phyloP scores from a whole-genome alignment of 2,888 invertebrate genomes.

The Sinhomidia bicolor region DNA sequence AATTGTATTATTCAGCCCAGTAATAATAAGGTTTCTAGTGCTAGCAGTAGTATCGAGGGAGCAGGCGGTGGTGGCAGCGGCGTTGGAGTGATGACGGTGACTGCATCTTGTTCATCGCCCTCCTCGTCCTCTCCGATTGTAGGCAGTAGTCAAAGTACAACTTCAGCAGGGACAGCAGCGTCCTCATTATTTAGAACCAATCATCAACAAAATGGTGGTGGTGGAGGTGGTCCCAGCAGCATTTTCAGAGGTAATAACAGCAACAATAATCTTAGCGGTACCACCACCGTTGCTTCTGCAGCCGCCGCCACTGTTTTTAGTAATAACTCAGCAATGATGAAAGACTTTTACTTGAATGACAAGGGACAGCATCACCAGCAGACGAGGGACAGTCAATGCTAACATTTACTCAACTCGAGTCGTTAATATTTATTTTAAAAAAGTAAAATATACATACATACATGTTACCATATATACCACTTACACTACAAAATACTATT shows the following conservation, averaged over 20 bases:
- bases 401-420: conserved; percentile 56
- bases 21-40: conserved; percentile 47
- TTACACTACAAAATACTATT: not conserved
- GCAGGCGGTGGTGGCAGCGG: not conserved
- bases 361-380: conserved; percentile 51
- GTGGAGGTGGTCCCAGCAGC: not conserved
- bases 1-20: conserved; percentile 66
- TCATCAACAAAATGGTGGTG: conserved; percentile 25
- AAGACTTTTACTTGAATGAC: conserved; percentile 67
- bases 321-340: conserved; percentile 65
- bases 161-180: not conserved
- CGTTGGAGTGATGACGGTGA: conserved; percentile 5
- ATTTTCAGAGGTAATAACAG: conserved; percentile 41
- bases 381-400: conserved; percentile 52
- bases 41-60: conserved; percentile 3
- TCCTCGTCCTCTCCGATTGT: conserved; percentile 57
- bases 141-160: conserved; percentile 9
- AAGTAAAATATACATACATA: no score
- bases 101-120: conserved; percentile 51
- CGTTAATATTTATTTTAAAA: not conserved
- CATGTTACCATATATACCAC: not conserved
- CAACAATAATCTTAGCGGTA: conserved; percentile 61
- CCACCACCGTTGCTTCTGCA: conserved; percentile 31
- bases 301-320: conserved; percentile 57
- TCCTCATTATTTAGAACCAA: conserved; percentile 38